Base-by-base conservation (phyloP, 2,113 vertebrate species). In the Puffinus mauretanicus region DNA sequence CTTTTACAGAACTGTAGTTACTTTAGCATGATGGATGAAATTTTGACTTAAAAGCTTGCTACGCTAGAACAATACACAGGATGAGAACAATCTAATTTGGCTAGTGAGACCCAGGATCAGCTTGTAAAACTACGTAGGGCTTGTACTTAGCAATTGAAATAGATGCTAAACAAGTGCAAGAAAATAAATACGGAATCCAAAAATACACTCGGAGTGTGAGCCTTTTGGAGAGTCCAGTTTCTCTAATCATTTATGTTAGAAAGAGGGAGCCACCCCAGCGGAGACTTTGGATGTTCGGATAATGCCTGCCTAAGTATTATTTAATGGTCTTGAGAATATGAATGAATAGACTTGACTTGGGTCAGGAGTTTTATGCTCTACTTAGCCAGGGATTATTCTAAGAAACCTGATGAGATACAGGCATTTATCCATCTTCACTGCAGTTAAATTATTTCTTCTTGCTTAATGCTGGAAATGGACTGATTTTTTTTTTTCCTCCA, bases 241-340 rank as follows among this genome's bases (percentile, higher is more conserved):
- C 20, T 69, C 42, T 57, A 9, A 24, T 62, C 16, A 10, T 20
- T 83, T 64, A 11, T 6, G 29, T 61, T 71, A 38, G 44, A 47
- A 72, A 51, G 62, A 46, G 22, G 11, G 26, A 47, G n/a, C 21
- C 19, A 44, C 26, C 9, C 1, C 34, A 65, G 0, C 0, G 10
- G 29, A 82, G 19, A 13, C 24, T 36, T 40, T 21, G 38, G 27
- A 26, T 80, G 25, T 76, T 95, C 51, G 49, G 49, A 20, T 51
- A 69, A 57, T 32, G 17, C 16, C 15, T 60, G 38, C 36, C 29
- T 90, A 71, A 69, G 47, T 25, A 72, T 62, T 62, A 38, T 61
- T 82, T 70, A 38, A 61, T 38, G 46, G 30, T 57, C 76, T 79
- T 72, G 75, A 66, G 91, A 66, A 75, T 22, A 38, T 7, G 11